Percentiles rank a stretch among this genome's conserved stretches.
phyloP scores from a whole-genome alignment of 2,113 vertebrate species.

The Cariama cristata region DNA sequence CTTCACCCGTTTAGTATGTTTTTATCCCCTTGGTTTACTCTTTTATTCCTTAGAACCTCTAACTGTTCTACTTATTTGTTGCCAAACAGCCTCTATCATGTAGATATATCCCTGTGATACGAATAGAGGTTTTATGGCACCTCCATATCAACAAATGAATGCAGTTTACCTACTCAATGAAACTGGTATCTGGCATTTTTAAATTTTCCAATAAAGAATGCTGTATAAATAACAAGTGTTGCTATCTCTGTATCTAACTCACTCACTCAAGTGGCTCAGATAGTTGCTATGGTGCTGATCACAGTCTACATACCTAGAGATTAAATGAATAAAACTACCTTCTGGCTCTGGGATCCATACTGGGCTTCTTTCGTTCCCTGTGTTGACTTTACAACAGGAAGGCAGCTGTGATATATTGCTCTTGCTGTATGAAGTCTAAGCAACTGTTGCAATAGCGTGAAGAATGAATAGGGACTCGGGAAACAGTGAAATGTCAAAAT shows the following conservation, averaged over 20 bases:
- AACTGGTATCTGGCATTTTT: constrained; percentile 22
- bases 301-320: background rate
- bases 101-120: background rate
- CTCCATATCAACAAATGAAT: constrained; percentile 5
- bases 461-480: background rate
- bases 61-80: constrained; percentile 1
- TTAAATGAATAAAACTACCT: background rate
- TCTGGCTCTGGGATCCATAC: background rate
- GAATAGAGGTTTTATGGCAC: background rate
- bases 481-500: background rate
- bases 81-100: background rate
- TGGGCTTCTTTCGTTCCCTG: background rate
- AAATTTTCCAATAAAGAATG: constrained; percentile 50
- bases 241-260: constrained; percentile 8
- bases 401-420: background rate
- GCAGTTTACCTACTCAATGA: constrained; percentile 17
- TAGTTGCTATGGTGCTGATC: constrained; percentile 21
- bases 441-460: background rate
- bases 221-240: constrained; percentile 33
- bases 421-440: background rate
- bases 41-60: constrained; percentile 24
- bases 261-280: background rate
- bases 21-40: constrained; percentile 23
- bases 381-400: background rate
- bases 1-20: background rate